Base-by-base conservation (phyloP, 2,888 invertebrate genomes). In the Athripsodes cinereus region DNA sequence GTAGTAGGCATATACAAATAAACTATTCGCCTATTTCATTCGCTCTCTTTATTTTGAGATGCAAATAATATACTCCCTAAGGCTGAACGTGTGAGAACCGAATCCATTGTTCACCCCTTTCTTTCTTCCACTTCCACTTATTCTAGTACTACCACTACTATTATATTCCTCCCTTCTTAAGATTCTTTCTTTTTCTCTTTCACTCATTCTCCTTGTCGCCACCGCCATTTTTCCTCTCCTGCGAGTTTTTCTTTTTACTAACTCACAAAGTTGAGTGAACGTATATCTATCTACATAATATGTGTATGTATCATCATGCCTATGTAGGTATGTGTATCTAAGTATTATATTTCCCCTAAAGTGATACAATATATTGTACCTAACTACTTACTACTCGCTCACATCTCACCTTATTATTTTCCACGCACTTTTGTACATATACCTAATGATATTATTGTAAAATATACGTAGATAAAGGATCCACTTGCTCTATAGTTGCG, bases 21-120 rank as follows among this genome's bases (percentile, higher is more conserved):
- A 50, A 50, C 50, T 44, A 53, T 50, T 54, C 61, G 53, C 64
- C 64, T 63, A 75, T 76, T 76, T 76, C 76, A 76, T 75, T 75
- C 76, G 64, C 78, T 79, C 76, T 78, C 75, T 77, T 78, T 77
- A 77, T 78, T 77, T 78, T 79, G 79, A 79, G 79, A 79, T 79
- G 79, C 79, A 79, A 79, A 79, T 79, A 79, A 78, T 78, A 58
- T 62, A 78, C 78, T 78, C 78, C 78, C 77, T 78, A 35, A 53
- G 55, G 55, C 57, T 50, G 53, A 61, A 78, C 78, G 79, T 78
- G 78, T 79, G 78, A 78, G 79, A 79, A 78, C 78, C 77, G 77
- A 78, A 78, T 74, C 60, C 62, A 74, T 57, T 46, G 62, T 69
- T 70, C 69, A 69, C 68, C 70, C 71, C 74, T 69, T 70, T 70